phyloP scores from a whole-genome alignment of 2,113 vertebrate genomes.

The Sterrhoptilus dennistouni region DNA sequence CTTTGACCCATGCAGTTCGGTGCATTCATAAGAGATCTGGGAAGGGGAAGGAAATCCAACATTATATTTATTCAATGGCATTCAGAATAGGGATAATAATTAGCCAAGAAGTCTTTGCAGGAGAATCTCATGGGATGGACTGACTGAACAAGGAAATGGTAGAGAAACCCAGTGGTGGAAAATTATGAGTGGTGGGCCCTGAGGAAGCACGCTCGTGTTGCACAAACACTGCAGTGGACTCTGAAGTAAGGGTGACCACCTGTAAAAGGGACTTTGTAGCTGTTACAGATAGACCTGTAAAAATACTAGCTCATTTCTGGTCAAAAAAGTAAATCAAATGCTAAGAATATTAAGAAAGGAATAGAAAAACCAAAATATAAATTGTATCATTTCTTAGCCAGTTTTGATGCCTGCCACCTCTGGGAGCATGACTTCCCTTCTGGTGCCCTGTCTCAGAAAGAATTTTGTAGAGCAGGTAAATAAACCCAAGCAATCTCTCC shows the following conservation, averaged over 20 bases:
- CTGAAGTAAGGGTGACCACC: not conserved
- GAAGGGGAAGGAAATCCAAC: not conserved
- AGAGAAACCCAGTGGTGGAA: not conserved
- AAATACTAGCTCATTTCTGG: not conserved
- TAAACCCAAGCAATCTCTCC: not conserved
- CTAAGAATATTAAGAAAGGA: not conserved
- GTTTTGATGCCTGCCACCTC: not conserved
- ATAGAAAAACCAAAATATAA: not conserved
- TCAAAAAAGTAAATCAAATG: not conserved
- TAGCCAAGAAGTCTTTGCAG: not conserved
- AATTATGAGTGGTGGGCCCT: not conserved
- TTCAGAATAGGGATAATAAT: not conserved
- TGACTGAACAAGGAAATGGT: not conserved
- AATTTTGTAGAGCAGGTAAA: not conserved
- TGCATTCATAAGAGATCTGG: not conserved
- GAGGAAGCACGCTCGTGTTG: not conserved
- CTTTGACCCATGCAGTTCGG: accelerated
- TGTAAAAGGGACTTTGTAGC: not conserved
- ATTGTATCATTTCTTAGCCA: not conserved
- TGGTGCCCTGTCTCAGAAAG: not conserved
- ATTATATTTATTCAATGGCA: not conserved
- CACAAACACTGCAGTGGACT: not conserved
- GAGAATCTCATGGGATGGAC: not conserved
- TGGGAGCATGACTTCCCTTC: not conserved
- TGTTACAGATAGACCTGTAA: not conserved